Evolutionary conservation across 2,113 vertebrate genomes (phyloP).

Genomic region (Papio anubis): DNA sequence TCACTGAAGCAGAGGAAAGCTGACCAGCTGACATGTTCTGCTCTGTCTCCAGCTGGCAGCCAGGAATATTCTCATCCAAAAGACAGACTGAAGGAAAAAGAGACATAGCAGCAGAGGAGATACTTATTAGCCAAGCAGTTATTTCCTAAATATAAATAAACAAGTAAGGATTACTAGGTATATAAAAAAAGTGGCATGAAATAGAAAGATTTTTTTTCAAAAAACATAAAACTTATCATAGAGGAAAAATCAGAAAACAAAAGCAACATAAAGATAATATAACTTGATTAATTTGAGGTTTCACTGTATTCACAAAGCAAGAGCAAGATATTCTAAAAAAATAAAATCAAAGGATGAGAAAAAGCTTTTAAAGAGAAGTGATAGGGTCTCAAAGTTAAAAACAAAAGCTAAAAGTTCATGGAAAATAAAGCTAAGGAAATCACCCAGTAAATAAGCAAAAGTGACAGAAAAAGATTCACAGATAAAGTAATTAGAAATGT

Average conservation of each 20-base stretch:
- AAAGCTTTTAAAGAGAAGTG: background rate
- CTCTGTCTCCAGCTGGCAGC: background rate
- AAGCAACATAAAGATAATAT: background rate
- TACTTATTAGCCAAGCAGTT: background rate
- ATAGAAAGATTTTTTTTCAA: background rate
- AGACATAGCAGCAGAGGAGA: background rate
- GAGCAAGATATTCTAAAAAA: background rate
- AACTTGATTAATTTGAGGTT: background rate
- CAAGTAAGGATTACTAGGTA: background rate
- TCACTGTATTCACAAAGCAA: background rate
- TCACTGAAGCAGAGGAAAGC: background rate
- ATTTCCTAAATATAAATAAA: background rate
- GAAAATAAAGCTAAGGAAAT: background rate
- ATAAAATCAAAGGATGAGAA: background rate
- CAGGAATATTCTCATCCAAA: background rate
- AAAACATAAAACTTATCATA: background rate
- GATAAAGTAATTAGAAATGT: background rate
- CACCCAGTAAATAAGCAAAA: background rate
- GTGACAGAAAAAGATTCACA: background rate
- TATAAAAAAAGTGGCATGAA: background rate
- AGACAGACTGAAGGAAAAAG: background rate
- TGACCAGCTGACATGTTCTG: background rate
- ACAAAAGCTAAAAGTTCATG: background rate
- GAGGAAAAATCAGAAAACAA: background rate
- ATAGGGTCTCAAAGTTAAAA: background rate